These are phyloP conservation scores for Cliona cf. orientalis DNA, from an alignment of 37 sponge, comb jelly and placozoan species.

Conservation along the genomic window DNA sequence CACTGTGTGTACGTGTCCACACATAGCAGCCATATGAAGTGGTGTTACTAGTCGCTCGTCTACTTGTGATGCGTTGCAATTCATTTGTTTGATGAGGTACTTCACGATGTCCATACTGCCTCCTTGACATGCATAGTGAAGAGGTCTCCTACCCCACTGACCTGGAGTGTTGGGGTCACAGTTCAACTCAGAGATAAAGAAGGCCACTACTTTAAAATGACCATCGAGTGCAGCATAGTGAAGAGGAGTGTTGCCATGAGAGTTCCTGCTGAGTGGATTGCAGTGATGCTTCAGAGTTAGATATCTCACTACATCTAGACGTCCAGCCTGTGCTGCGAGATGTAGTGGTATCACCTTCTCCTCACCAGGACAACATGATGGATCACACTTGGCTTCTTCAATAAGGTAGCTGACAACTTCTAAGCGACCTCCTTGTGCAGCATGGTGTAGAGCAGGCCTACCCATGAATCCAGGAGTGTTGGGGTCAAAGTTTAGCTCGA, in stretches of 20 bases:
- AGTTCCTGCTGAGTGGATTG: neutral
- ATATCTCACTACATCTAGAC: neutral
- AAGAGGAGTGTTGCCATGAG: neutral
- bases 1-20: neutral
- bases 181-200: neutral
- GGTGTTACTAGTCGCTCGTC: neutral
- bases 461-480: too few relatives aligned
- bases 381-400: too few relatives aligned
- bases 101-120: conserved; percentile 1
- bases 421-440: too few relatives aligned
- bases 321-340: neutral
- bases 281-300: neutral
- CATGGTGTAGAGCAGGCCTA: too few relatives aligned
- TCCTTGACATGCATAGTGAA: conserved; percentile 7
- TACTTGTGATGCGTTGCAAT: neutral
- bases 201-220: neutral
- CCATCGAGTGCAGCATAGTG: conserved; percentile 13
- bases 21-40: neutral
- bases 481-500: too few relatives aligned
- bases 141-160: neutral
- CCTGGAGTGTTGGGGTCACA: conserved; percentile 2
- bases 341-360: neutral
- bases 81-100: neutral
- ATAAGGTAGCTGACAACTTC: too few relatives aligned
- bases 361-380: too few relatives aligned